phyloP scores from a whole-genome alignment of 2,888 invertebrate species.

The Lapara coniferarum region DNA sequence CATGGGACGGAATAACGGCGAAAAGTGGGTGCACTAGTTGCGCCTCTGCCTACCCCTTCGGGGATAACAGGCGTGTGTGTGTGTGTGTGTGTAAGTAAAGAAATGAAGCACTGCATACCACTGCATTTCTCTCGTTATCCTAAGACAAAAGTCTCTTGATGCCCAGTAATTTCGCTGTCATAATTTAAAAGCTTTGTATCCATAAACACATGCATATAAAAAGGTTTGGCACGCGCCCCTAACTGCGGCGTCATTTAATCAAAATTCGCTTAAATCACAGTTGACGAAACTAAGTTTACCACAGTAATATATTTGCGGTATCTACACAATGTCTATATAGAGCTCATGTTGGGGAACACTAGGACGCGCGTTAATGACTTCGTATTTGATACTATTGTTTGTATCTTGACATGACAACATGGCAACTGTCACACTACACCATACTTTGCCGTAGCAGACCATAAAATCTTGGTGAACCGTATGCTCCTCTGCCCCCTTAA shows the following conservation, averaged over 20 bases:
- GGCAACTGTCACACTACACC: not conserved
- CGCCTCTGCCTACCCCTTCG: too few relatives aligned
- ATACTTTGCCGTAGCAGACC: too few relatives aligned
- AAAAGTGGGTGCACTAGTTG: too few relatives aligned
- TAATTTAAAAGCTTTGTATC: not conserved
- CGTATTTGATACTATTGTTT: slow-evolving; percentile 8
- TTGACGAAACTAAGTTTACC: slow-evolving; percentile 39
- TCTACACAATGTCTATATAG: slow-evolving; percentile 33
- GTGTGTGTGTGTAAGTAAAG: too few relatives aligned
- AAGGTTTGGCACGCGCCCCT: slow-evolving; percentile 3
- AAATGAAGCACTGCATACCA: too few relatives aligned
- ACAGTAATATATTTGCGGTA: slow-evolving; percentile 33
- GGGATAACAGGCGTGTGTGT: too few relatives aligned
- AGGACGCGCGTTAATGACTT: not conserved
- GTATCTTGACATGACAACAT: not conserved
- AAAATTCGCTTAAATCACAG: slow-evolving; percentile 54
- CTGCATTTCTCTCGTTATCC: too few relatives aligned
- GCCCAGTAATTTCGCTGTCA: too few relatives aligned
- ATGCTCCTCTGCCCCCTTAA: too few relatives aligned
- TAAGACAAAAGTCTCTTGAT: too few relatives aligned
- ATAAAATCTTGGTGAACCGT: too few relatives aligned
- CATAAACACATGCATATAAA: slow-evolving; percentile 12
- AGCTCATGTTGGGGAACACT: slow-evolving; percentile 27
- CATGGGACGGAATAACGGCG: too few relatives aligned
- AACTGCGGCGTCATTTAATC: slow-evolving; percentile 44